phyloP scores from a whole-genome alignment of 1,140 invertebrate genomes.

The Drosophila sulfurigaster region DNA sequence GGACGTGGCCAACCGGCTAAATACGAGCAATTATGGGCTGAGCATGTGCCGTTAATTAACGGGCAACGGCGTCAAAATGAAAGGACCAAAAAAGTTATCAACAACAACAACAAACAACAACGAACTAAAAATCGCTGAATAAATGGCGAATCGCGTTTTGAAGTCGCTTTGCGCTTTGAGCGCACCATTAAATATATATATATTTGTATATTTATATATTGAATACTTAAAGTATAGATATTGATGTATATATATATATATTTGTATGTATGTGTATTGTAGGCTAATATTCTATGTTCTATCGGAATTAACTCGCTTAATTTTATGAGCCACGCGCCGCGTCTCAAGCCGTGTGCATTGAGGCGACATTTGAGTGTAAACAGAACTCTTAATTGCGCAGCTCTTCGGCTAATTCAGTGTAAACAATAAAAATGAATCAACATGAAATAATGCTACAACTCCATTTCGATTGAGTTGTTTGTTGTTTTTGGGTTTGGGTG shows the following conservation, averaged over 20 bases:
- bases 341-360: slow-evolving; percentile 12
- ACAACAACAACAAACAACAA: slow-evolving; percentile 8
- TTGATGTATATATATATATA: slow-evolving; percentile 20
- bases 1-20: slow-evolving; percentile 30
- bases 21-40: slow-evolving; percentile 42
- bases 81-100: slow-evolving; percentile 35
- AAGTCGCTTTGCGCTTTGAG: slow-evolving; percentile 6
- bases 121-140: not conserved
- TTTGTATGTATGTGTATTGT: slow-evolving; percentile 8
- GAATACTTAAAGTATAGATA: slow-evolving; percentile 17
- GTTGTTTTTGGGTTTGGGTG: not conserved
- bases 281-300: slow-evolving; percentile 31
- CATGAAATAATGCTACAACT: slow-evolving; percentile 15
- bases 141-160: slow-evolving; percentile 13
- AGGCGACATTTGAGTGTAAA: slow-evolving; percentile 27
- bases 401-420: slow-evolving; percentile 34
- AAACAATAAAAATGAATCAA: slow-evolving; percentile 42
- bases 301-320: slow-evolving; percentile 13
- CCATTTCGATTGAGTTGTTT: slow-evolving; percentile 14
- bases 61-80: slow-evolving; percentile 24
- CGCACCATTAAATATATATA: too few relatives aligned
- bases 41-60: slow-evolving; percentile 44
- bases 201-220: not conserved
- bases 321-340: slow-evolving; percentile 30
- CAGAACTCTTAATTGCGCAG: slow-evolving; percentile 46